These are phyloP conservation scores for Drosophila phalerata DNA, from an alignment of 2,888 invertebrate genomes.

Conservation along the genomic window DNA sequence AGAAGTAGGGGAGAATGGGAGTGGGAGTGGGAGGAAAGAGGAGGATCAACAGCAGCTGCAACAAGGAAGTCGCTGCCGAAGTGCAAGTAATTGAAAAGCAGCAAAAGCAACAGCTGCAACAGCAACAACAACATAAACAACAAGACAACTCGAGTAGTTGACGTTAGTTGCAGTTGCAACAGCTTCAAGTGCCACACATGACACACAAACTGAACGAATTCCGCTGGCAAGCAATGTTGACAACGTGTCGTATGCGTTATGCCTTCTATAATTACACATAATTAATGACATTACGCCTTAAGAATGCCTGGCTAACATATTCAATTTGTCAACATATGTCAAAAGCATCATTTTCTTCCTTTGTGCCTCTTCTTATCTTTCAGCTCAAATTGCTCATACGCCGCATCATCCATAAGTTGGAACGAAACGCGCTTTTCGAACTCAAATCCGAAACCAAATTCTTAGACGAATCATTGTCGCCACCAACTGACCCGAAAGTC, in stretches of 20 bases:
- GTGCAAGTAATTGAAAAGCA: slow-evolving; percentile 75
- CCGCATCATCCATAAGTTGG: slow-evolving; percentile 6
- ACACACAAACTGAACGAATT: slow-evolving; percentile 15
- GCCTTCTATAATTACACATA: slow-evolving; percentile 59
- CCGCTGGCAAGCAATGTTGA: slow-evolving; percentile 34
- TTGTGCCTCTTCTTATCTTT: neutral
- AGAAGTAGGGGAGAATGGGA: slow-evolving; percentile 11
- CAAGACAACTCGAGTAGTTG: slow-evolving; percentile 18
- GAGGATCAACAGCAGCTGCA: slow-evolving; percentile 16
- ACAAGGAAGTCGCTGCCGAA: slow-evolving; percentile 31
- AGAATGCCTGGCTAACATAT: slow-evolving; percentile 55
- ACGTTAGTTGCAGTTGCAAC: slow-evolving; percentile 29
- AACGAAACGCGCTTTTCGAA: neutral
- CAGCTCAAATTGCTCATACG: slow-evolving; percentile 9
- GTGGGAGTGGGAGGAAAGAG: slow-evolving; percentile 16
- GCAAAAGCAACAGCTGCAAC: slow-evolving; percentile 44
- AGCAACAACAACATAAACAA: slow-evolving; percentile 12
- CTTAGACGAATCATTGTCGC: slow-evolving; percentile 29
- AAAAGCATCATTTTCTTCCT: neutral
- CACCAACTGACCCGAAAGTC: slow-evolving; percentile 53
- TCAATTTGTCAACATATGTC: slow-evolving; percentile 63
- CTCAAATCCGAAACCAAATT: neutral
- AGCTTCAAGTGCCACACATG: slow-evolving; percentile 46
- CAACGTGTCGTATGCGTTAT: slow-evolving; percentile 60
- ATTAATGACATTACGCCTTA: slow-evolving; percentile 68